Base-by-base conservation (phyloP, 1,140 invertebrate species). In the Papilio polyxenes region DNA sequence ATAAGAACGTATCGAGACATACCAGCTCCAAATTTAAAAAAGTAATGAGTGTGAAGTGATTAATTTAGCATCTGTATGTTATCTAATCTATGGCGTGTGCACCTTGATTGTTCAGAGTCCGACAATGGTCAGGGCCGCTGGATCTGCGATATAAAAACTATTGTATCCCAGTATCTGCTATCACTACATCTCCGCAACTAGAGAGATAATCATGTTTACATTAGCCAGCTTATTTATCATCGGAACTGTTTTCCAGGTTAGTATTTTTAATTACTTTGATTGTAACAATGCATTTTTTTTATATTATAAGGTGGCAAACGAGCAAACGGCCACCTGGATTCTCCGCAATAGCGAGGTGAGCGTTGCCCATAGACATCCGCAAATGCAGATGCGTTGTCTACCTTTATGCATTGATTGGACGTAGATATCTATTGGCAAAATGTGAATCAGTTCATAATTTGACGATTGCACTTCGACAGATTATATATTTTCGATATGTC, bases 101-200 rank as follows among this genome's bases (percentile, higher is more conserved):
- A 87, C 90, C 89, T 91, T 92, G 91, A 83, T 89, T 81, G 86
- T 87, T 90, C 90, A 90, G 87, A 88, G 80, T 72, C 82, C 74
- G 40, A 89, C 90, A 91, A 90, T 92, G 84, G 87, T 84, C 88
- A 87, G 75, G 86, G 85, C 80, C 85, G 83, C 75, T 78, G 77
- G 77, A 49, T 72, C 81, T 81, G 49, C 40, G 44, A 69, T 92
- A 91, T 93, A 93, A 87, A 89, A 89, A 85, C 75, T 82, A 80
- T 82, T 81, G 77, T 59, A 37, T 51, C 5, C 81, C 65, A 84
- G 75, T 81, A 81, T 75, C 83, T 56, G 77, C 65, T 82, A 85
- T 84, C 87, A 90, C 53, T 87, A 20, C 81, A 86, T 53, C 82
- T 65, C 75, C 69, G 44, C 37, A 44, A 81, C 72, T 81, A 53